Evolutionary conservation across 1,140 invertebrate genomes (phyloP).

Genomic region (Dolichoris vasculosae): DNA sequence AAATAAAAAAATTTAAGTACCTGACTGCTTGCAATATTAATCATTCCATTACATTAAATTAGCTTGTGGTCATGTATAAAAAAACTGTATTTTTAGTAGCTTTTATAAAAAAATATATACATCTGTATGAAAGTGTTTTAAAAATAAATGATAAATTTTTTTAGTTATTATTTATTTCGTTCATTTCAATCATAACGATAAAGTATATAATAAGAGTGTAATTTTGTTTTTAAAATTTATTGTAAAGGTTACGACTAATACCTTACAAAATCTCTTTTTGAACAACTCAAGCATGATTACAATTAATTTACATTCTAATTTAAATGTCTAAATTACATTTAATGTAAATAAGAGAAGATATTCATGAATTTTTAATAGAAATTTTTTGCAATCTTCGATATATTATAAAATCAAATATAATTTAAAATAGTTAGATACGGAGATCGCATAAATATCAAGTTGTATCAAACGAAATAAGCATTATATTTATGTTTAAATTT

Average conservation of each 20-base stretch:
- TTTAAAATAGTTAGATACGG: neutral
- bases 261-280: neutral
- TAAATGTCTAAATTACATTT: neutral
- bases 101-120: slow-evolving; percentile 33
- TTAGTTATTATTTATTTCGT: slow-evolving; percentile 11
- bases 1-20: slow-evolving; percentile 15
- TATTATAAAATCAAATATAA: neutral
- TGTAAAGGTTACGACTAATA: neutral
- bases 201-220: neutral
- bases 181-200: neutral
- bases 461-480: neutral
- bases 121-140: neutral
- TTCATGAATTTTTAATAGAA: slow-evolving; percentile 20
- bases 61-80: slow-evolving; percentile 26
- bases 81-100: slow-evolving; percentile 5
- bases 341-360: neutral
- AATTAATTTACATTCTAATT: slow-evolving; percentile 28
- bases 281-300: neutral
- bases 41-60: slow-evolving; percentile 36
- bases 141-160: slow-evolving; percentile 22
- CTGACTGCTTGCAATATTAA: slow-evolving; percentile 26
- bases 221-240: neutral
- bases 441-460: neutral
- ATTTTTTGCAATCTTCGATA: neutral
- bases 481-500: slow-evolving; percentile 36